Evolutionary conservation across 2,797 vertebrate genomes (phyloP).

Genomic region (Coregonus ussuriensis): DNA sequence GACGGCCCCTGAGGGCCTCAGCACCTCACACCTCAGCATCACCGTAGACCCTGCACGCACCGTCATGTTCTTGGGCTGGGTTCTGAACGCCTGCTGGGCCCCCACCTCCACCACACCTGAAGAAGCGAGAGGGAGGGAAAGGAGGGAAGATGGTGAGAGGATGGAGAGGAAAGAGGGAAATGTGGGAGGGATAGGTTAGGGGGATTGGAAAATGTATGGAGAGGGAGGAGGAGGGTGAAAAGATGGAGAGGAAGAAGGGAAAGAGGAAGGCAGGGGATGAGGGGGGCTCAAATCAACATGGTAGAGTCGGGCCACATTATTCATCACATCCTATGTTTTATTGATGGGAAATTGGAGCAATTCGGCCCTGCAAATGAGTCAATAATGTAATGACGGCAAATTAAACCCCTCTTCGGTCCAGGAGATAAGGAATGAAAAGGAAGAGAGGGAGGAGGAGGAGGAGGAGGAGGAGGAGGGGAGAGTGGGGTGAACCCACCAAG

Average conservation of each 20-base stretch:
- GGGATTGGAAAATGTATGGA: slow-evolving; percentile 33
- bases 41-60: slow-evolving; percentile 71
- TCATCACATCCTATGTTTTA: slow-evolving; percentile 77
- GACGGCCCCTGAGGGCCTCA: slow-evolving; percentile 77
- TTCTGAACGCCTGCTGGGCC: slow-evolving; percentile 80
- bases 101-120: slow-evolving; percentile 56
- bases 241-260: slow-evolving; percentile 19
- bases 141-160: slow-evolving; percentile 17
- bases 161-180: background rate
- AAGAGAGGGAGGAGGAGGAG: background rate
- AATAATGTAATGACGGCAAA: slow-evolving; percentile 81
- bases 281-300: slow-evolving; percentile 18
- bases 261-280: slow-evolving; percentile 1
- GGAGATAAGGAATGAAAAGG: slow-evolving; percentile 54
- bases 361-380: slow-evolving; percentile 76
- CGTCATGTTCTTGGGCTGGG: slow-evolving; percentile 80
- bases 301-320: slow-evolving; percentile 60
- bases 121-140: background rate
- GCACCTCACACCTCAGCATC: slow-evolving; percentile 82
- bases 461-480: slow-evolving; percentile 39
- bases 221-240: slow-evolving; percentile 24
- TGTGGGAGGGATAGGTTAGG: slow-evolving; percentile 22
- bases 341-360: slow-evolving; percentile 76
- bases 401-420: slow-evolving; percentile 70
- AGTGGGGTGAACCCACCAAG: slow-evolving; percentile 52